A percentile compares a stretch with the other conserved stretches of the same genome.
Evolutionary conservation across 2,797 vertebrate genomes (phyloP).

Genomic region (Xiphophorus birchmanni): DNA sequence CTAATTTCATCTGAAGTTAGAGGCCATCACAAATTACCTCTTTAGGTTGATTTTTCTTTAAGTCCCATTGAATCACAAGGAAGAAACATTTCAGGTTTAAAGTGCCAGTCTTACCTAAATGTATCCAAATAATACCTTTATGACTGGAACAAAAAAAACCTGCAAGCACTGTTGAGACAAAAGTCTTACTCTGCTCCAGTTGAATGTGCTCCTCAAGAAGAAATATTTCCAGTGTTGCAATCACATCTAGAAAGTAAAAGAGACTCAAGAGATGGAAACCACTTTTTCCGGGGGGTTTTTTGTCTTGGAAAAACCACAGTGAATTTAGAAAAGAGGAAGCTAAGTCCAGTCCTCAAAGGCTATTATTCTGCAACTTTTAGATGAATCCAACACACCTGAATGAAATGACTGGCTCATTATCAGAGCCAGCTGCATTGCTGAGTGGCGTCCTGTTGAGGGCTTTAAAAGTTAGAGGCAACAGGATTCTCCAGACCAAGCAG

Average conservation of each 20-base stretch:
- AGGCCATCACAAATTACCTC: background rate
- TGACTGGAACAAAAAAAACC: background rate
- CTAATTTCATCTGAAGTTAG: background rate
- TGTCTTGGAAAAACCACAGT: background rate
- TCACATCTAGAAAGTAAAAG: background rate
- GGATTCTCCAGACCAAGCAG: background rate
- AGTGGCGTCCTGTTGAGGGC: background rate
- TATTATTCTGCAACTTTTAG: background rate
- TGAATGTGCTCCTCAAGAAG: constrained; percentile 2
- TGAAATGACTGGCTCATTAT: background rate
- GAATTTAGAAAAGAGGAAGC: background rate
- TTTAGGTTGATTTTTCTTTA: background rate
- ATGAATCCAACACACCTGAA: background rate
- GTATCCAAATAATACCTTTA: background rate
- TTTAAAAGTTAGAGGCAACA: background rate
- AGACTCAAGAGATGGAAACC: background rate
- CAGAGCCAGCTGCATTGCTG: background rate
- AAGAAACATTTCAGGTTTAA: background rate
- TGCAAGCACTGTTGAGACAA: background rate
- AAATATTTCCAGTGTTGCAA: background rate
- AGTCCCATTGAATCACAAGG: background rate
- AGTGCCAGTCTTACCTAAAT: background rate
- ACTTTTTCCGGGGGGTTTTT: background rate
- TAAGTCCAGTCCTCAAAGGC: background rate
- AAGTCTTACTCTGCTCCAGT: background rate